Evolutionary conservation across 1,140 invertebrate genomes (phyloP).

Genomic region (Heliconius nattereri): DNA sequence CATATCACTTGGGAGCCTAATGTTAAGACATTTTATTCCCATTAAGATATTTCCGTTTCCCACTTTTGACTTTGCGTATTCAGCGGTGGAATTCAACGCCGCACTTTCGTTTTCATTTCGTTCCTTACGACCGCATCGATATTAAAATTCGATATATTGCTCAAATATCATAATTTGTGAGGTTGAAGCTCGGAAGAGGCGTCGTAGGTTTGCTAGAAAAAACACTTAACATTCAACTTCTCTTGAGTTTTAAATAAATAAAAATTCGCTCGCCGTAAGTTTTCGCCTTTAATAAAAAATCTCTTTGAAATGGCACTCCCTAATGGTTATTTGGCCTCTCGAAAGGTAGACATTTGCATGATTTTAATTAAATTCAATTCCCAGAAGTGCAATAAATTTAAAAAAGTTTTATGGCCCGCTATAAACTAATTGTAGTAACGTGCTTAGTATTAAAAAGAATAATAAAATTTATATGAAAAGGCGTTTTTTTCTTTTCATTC

Average conservation of each 20-base stretch:
- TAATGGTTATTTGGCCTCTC: constrained; percentile 47
- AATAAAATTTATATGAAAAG: background rate
- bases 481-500: background rate
- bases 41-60: no score
- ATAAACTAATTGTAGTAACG: constrained; percentile 37
- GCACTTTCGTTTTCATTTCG: no score
- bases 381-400: constrained; percentile 47
- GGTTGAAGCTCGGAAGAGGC: background rate
- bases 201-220: background rate
- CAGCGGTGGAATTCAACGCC: no score
- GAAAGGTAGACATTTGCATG: constrained; percentile 56
- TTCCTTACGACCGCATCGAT: no score
- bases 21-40: no score
- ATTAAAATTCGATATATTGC: no score
- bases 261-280: constrained; percentile 31
- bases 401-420: constrained; percentile 41
- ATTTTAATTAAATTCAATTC: constrained; percentile 62
- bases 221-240: constrained; percentile 1
- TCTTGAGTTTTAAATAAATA: constrained; percentile 19
- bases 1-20: no score
- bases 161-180: no score
- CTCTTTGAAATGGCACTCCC: constrained; percentile 47
- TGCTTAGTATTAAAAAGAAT: constrained; percentile 16
- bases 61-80: no score
- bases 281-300: constrained; percentile 37